phyloP scores from a whole-genome alignment of 2,888 invertebrate species.

The Eristalis intricaria region DNA sequence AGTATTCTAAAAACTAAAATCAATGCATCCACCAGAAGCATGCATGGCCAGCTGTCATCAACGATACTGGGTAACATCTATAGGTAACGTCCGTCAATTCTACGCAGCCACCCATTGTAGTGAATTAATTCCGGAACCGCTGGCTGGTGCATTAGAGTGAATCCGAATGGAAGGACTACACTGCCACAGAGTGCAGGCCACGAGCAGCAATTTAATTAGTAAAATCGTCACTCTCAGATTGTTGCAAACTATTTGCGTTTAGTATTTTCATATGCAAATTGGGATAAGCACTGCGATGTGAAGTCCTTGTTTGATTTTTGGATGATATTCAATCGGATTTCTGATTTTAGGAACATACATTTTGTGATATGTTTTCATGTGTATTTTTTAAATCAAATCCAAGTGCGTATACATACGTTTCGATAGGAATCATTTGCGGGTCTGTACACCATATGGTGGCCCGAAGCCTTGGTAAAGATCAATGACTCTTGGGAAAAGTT shows the following conservation, averaged over 20 bases:
- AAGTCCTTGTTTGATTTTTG: background rate
- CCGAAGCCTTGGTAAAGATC: too few species aligned
- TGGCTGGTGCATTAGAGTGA: background rate
- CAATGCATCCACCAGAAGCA: background rate
- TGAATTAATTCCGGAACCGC: background rate
- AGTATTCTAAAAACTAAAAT: background rate
- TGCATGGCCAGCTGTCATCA: background rate
- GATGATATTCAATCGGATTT: background rate
- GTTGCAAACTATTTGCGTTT: background rate
- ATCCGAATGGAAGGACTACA: too few species aligned
- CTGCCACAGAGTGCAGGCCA: background rate
- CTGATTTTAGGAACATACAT: too few species aligned
- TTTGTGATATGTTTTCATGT: too few species aligned
- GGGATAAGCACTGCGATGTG: background rate
- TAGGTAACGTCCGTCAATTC: background rate
- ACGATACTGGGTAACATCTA: background rate
- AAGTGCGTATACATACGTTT: background rate
- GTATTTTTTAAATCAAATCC: background rate
- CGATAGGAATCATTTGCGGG: too few species aligned
- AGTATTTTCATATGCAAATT: background rate
- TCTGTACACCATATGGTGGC: too few species aligned
- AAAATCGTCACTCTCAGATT: slow-evolving; percentile 19
- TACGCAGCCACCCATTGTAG: background rate
- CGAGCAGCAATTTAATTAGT: slow-evolving; percentile 28
- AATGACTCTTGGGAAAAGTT: too few species aligned